phyloP scores from a whole-genome alignment of 2,888 invertebrate genomes.

The Campopleginae sp. region DNA sequence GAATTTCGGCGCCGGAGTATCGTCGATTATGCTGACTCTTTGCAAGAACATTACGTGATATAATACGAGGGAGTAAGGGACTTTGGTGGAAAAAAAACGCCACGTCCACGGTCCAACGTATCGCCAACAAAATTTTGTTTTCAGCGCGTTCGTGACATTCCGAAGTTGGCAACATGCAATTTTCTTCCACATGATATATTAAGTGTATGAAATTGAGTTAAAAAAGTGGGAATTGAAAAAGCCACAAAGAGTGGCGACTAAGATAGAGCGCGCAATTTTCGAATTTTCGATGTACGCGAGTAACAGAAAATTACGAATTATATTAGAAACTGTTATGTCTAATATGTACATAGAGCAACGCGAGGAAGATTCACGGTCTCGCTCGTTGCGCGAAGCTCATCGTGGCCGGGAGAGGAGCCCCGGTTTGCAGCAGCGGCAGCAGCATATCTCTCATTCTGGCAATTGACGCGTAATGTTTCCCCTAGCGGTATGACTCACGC shows the following conservation, averaged over 20 bases:
- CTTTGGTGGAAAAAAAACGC: neutral
- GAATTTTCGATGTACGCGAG: neutral
- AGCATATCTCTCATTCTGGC: constrained; percentile 38
- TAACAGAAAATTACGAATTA: constrained; percentile 33
- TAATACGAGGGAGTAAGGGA: neutral
- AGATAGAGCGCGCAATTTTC: neutral
- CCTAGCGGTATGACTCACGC: constrained; percentile 73
- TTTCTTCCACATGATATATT: neutral
- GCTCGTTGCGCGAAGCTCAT: constrained; percentile 47
- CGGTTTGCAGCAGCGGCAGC: constrained; percentile 32
- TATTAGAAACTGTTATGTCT: constrained; percentile 26
- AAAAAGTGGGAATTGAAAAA: neutral
- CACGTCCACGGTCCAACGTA: too few relatives aligned
- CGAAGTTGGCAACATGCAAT: too few relatives aligned
- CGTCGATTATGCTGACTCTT: neutral
- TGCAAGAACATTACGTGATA: neutral
- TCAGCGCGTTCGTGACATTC: too few relatives aligned
- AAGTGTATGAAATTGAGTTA: neutral
- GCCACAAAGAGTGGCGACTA: neutral
- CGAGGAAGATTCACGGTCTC: constrained; percentile 58
- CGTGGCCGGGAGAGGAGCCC: constrained; percentile 45
- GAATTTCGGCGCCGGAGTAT: neutral
- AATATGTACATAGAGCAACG: neutral
- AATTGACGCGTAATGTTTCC: constrained; percentile 50
- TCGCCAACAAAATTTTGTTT: too few relatives aligned